Percentiles rank a stretch among this genome's conserved stretches.
phyloP scores from a whole-genome alignment of 2,888 invertebrate species.

The Parascotia fuliginaria region DNA sequence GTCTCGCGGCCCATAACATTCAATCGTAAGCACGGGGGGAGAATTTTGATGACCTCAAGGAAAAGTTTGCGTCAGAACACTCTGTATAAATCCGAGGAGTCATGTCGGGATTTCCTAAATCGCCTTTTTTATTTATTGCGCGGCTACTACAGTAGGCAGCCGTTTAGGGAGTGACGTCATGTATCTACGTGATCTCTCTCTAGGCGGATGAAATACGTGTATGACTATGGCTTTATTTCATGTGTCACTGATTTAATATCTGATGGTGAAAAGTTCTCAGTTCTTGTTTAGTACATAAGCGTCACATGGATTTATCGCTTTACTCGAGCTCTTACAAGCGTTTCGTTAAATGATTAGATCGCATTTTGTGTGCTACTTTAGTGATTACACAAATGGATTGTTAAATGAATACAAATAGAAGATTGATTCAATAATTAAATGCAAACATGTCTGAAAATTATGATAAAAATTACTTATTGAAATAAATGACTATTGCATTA shows the following conservation, averaged over 20 bases:
- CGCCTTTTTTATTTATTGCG: conserved; percentile 82
- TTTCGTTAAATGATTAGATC: too few relatives aligned
- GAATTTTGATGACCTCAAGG: conserved; percentile 83
- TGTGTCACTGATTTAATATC: conserved; percentile 37
- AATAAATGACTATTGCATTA: too few relatives aligned
- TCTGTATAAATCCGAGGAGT: conserved; percentile 81
- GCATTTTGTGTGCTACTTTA: too few relatives aligned
- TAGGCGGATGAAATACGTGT: conserved; percentile 54
- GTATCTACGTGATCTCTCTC: conserved; percentile 65
- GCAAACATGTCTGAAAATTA: too few relatives aligned
- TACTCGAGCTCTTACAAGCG: too few relatives aligned
- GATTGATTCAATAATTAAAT: too few relatives aligned
- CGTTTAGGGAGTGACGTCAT: conserved; percentile 73
- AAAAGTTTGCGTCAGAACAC: conserved; percentile 79
- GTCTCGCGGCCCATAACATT: conserved; percentile 82
- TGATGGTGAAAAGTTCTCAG: conserved; percentile 9
- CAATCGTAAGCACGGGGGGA: conserved; percentile 80
- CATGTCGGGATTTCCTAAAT: conserved; percentile 83
- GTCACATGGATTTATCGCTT: too few relatives aligned
- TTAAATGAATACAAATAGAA: too few relatives aligned
- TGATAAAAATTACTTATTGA: too few relatives aligned
- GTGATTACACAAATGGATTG: too few relatives aligned
- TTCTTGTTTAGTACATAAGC: too few relatives aligned
- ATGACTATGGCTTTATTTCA: conserved; percentile 48
- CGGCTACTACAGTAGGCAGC: conserved; percentile 68